Conservation (phyloP, 2,888 invertebrate species). For the Agrenia bidenticulata region DNA sequence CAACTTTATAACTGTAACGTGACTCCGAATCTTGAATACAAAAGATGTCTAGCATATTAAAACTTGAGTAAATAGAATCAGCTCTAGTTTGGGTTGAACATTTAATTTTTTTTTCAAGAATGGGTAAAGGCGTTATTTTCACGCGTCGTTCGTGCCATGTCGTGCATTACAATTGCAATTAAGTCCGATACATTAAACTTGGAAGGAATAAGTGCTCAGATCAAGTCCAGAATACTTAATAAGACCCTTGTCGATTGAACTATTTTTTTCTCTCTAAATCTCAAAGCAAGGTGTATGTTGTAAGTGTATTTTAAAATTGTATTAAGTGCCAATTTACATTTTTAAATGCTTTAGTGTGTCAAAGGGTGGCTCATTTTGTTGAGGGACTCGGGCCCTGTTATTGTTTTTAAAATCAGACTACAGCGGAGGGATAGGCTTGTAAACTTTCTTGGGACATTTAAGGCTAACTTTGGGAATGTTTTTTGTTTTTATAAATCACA, state of each 20-base stretch:
- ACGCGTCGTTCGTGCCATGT: constrained; percentile 17
- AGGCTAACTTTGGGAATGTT: too few relatives aligned
- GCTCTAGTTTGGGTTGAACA: background rate
- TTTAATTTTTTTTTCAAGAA: constrained; percentile 8
- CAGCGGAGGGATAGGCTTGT: too few relatives aligned
- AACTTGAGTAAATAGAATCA: too few relatives aligned
- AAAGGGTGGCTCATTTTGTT: too few relatives aligned
- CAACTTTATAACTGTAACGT: too few relatives aligned
- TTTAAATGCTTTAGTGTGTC: constrained; percentile 2
- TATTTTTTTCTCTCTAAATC: background rate
- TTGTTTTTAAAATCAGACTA: too few relatives aligned
- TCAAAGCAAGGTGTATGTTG: background rate
- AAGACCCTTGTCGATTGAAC: background rate
- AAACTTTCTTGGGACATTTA: too few relatives aligned
- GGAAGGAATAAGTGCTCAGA: constrained; percentile 12
- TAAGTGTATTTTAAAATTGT: constrained; percentile 4
- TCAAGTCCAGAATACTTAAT: constrained; percentile 1
- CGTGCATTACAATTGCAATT: constrained; percentile 19
- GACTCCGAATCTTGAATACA: too few relatives aligned
- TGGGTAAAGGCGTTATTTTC: constrained; percentile 19
- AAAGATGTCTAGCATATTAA: too few relatives aligned
- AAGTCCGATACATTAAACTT: constrained; percentile 18
- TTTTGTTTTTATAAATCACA: too few relatives aligned
- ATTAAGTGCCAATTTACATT: constrained; percentile 5
- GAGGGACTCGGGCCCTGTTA: too few relatives aligned